Percentiles rank a stretch among this genome's conserved stretches.
These are phyloP conservation scores for Antheraea assamensis DNA, from an alignment of 2,888 invertebrate species.

Conservation along the genomic window DNA sequence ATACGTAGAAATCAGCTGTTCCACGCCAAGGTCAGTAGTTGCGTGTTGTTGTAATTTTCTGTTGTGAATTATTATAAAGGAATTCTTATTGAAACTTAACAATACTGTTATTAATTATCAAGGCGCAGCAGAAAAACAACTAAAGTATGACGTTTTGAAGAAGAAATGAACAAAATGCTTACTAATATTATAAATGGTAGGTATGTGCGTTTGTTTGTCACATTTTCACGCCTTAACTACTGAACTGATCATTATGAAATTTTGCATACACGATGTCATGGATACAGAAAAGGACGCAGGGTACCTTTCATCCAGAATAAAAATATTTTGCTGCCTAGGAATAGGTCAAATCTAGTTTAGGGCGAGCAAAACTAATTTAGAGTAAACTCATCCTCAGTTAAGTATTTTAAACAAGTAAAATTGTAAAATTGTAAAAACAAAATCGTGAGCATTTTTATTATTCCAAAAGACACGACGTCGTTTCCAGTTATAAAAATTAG, in stretches of 20 bases:
- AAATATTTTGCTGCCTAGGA: no score
- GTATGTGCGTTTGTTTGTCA: no score
- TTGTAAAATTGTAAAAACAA: no score
- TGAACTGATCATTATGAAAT: no score
- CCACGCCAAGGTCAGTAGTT: constrained; percentile 40
- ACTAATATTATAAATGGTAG: background rate
- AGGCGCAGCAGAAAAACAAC: background rate
- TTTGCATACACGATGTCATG: no score
- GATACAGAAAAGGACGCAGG: no score
- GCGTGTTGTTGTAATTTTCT: constrained; percentile 33
- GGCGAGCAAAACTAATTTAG: no score
- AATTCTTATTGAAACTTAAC: background rate
- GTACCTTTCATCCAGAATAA: no score
- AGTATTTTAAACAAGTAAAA: no score
- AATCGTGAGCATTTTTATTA: background rate
- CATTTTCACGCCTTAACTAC: no score
- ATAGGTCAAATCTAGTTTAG: no score
- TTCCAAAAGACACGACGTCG: background rate
- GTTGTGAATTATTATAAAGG: constrained; percentile 10
- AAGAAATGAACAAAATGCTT: background rate
- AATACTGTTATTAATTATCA: constrained; percentile 5
- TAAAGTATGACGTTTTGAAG: background rate
- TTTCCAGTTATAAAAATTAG: background rate
- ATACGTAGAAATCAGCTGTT: constrained; percentile 59
- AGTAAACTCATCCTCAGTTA: no score